phyloP scores from a whole-genome alignment of 2,888 invertebrate genomes.

The Axea sp. region DNA sequence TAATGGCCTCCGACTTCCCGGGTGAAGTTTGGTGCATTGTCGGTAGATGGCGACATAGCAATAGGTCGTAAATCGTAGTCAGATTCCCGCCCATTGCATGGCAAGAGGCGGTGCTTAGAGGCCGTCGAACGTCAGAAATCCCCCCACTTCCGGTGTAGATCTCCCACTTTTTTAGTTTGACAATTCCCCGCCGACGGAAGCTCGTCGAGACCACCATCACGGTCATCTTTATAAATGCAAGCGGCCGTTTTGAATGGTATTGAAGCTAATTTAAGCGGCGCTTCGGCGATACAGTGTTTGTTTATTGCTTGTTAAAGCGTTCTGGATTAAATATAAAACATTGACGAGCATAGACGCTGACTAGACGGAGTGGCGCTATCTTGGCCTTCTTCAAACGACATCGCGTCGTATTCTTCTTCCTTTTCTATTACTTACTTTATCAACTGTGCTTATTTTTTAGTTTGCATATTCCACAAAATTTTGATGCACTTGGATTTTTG shows the following conservation, averaged over 20 bases:
- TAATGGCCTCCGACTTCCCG: constrained; percentile 82
- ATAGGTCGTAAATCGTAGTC: constrained; percentile 75
- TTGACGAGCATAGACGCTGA: constrained; percentile 75
- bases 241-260: constrained; percentile 77
- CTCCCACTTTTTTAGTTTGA: constrained; percentile 57
- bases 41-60: constrained; percentile 81
- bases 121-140: constrained; percentile 78
- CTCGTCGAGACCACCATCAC: constrained; percentile 69
- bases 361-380: constrained; percentile 79
- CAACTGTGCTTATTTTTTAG: constrained; percentile 38
- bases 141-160: constrained; percentile 43
- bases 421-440: constrained; percentile 47
- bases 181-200: constrained; percentile 65
- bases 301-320: constrained; percentile 79
- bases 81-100: constrained; percentile 82
- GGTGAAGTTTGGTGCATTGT: constrained; percentile 75
- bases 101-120: constrained; percentile 81
- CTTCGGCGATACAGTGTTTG: constrained; percentile 78
- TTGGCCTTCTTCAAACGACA: constrained; percentile 61
- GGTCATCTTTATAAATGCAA: constrained; percentile 76
- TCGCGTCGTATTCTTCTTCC: constrained; percentile 40
- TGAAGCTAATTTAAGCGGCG: constrained; percentile 78
- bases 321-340: constrained; percentile 79
- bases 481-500: constrained; percentile 4
- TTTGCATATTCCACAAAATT: constrained; percentile 11